Base-by-base conservation (phyloP, 2,888 invertebrate species). In the Vanessa cardui region DNA sequence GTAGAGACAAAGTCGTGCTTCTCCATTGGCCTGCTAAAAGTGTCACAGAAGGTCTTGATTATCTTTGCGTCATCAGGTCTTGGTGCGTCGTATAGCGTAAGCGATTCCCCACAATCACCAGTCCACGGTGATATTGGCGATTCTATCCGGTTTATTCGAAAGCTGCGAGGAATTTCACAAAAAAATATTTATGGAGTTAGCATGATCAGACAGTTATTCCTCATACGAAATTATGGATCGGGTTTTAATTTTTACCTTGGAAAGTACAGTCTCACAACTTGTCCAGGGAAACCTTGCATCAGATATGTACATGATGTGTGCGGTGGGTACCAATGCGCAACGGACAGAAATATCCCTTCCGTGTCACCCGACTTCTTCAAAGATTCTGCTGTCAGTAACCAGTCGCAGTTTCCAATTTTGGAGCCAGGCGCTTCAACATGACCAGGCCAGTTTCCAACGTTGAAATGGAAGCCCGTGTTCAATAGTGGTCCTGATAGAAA, bases 241-340 rank as follows among this genome's bases (percentile, higher is more conserved):
- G 39, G 4, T 39, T 39, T 39, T 39, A 39, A 39, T 39, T 12
- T 2, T 85, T 83, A 96, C 96, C 96, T 96, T 64, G 98, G 97
- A 83, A 98, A 98, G 86, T 98, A 98, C 6, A 98, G 93, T 68
- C 98, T 94, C 15, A 98, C 97, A 64, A 98, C 96, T 88, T 98
- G 98, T 15, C 97, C 97, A 5, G 95, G 95, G 58, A 96, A 94
- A 0, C 98, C 98, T 83, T 97, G 96, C 92, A 98, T 97, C 74
- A 97, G 94, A 84, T 98, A 98, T 52, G 97, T 97, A 87, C 98
- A 98, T 16, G 97, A 97, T 0, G 98, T 98, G 82, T 97, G 97
- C 0, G 98, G 97, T 0, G 98, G 98, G 83, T 98, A 98, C 98
- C 98, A 98, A 82, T 98, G 98, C 0, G 97, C 97, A 16, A 98